Base-by-base conservation (phyloP, 64 coral and sea anemone genomes). In the Porites lutea region DNA sequence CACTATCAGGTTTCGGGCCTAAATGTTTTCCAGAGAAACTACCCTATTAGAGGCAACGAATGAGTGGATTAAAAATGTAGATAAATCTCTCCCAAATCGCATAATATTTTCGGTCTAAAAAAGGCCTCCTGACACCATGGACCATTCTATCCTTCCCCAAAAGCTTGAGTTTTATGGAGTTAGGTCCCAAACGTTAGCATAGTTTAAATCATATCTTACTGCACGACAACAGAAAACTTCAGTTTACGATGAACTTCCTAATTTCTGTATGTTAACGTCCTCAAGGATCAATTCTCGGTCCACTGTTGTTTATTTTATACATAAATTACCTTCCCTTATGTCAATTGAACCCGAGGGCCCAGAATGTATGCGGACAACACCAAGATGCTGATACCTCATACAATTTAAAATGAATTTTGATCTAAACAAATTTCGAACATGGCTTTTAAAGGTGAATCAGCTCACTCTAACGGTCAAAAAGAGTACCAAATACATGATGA, bases 231-330 rank as follows among this genome's bases (percentile, higher is more conserved):
- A 88, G 71, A 54, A 58, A 14, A 88, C 72, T 20, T 44, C n/a
- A 59, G 73, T 71, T 49, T 51, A 23, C 18, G 75, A 12, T 22
- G 71, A 60, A 52, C 10, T 89, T 6, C 77, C 87, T 65, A 55
- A 89, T 23, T 53, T 59, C 15, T 74, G 74, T 48, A 52, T 22
- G 47, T 23, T 89, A 10, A 77, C 72, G 4, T 63, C 72, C 72
- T 2, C 72, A 89, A 52, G 72, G 72, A 16, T 76, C 71, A n/a
- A 89, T 89, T 51, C 70, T 91, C 20, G 89, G 79, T 3, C 79
- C 67, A n/a, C 71, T 91, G 65, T 55, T 91, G 44, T 91, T 91
- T 74, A 20, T 82, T 19, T 23, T 90, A 16, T 90, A 90, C 75
- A 82, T 91, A 55, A 91, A 91, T 65, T 21, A 83, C 46, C 53